phyloP scores from a whole-genome alignment of 2,888 invertebrate species.

The Sipha maydis region DNA sequence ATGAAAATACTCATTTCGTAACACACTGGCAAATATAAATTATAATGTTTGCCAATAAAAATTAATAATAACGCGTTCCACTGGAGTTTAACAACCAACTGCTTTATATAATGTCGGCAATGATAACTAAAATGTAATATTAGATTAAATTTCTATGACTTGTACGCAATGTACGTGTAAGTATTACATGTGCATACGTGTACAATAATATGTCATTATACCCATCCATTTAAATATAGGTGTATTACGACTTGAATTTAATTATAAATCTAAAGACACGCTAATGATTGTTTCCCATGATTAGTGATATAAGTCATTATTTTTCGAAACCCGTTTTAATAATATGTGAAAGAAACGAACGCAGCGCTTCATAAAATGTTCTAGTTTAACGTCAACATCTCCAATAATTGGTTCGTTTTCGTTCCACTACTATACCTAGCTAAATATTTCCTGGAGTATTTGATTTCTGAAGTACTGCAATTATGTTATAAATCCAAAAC shows the following conservation, averaged over 20 bases:
- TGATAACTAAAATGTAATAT: constrained; percentile 28
- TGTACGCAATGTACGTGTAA: background rate
- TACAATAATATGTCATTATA: constrained; percentile 23
- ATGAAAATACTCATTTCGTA: background rate
- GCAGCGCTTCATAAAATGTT: constrained; percentile 25
- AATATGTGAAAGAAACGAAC: background rate
- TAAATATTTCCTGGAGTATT: constrained; percentile 24
- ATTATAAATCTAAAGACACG: constrained; percentile 35
- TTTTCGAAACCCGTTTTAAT: constrained; percentile 49
- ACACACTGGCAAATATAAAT: background rate
- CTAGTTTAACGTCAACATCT: constrained; percentile 24
- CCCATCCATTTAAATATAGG: background rate
- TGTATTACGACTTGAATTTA: constrained; percentile 33
- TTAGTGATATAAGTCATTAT: constrained; percentile 32
- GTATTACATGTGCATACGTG: background rate
- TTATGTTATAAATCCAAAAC: background rate
- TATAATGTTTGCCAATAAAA: constrained; percentile 11
- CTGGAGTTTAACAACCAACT: constrained; percentile 2
- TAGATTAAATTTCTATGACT: constrained; percentile 34
- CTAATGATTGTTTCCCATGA: constrained; percentile 51
- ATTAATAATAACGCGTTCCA: background rate
- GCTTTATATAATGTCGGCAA: background rate
- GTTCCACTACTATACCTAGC: background rate
- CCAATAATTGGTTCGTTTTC: constrained; percentile 46
- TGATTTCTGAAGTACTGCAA: constrained; percentile 38